Evolutionary conservation across 2,113 vertebrate species (phyloP).

Genomic region (Dendropsophus ebraccatus): DNA sequence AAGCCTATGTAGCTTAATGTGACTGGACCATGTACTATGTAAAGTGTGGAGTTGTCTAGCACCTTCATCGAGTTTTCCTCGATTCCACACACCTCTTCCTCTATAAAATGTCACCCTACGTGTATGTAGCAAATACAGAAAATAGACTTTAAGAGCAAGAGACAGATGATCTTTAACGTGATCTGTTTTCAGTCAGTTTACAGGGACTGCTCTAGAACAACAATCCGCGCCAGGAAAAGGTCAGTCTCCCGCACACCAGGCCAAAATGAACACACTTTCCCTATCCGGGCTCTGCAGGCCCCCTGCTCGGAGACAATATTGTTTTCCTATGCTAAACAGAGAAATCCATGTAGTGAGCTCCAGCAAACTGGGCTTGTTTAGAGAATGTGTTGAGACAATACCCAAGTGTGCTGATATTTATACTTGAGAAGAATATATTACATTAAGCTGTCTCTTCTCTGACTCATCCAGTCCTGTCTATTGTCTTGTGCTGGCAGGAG

Average conservation of each 20-base stretch:
- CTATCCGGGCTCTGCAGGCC: neutral
- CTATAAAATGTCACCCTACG: neutral
- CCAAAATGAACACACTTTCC: neutral
- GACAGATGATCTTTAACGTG: neutral
- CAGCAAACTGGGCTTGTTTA: conserved; percentile 43
- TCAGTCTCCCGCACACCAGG: neutral
- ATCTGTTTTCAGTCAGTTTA: neutral
- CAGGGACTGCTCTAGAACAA: neutral
- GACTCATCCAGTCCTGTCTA: conserved; percentile 50
- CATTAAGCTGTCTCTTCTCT: conserved; percentile 47
- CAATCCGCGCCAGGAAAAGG: neutral
- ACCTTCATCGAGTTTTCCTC: neutral
- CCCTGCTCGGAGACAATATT: neutral
- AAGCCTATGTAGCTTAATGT: too few species aligned
- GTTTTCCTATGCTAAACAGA: conserved; percentile 21
- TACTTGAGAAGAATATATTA: conserved; percentile 52
- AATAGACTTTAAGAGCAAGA: neutral
- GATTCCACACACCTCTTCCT: neutral
- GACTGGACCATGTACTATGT: too few species aligned
- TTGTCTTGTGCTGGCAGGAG: conserved; percentile 44
- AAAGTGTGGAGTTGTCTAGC: too few species aligned
- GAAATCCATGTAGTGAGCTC: neutral
- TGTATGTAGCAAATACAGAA: neutral
- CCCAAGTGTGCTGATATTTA: conserved; percentile 55
- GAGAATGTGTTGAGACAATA: conserved; percentile 47